Evolutionary conservation across 2,888 invertebrate species (phyloP).

Genomic region (Eristalinus sepulchralis): DNA sequence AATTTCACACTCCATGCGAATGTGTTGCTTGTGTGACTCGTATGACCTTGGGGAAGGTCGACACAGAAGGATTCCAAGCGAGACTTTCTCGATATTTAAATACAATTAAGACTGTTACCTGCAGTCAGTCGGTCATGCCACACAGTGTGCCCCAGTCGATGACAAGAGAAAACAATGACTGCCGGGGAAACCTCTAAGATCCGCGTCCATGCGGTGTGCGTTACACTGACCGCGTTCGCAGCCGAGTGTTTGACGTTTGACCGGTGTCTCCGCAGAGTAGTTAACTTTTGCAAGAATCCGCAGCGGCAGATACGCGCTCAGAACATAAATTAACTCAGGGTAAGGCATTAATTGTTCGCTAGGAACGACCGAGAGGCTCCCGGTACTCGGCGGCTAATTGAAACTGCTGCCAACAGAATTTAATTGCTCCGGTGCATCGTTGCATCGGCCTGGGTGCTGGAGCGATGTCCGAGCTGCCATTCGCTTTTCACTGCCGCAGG

Average conservation of each 20-base stretch:
- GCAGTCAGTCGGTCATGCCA: background rate
- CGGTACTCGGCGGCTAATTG: conserved; percentile 48
- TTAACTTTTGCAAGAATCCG: conserved; percentile 48
- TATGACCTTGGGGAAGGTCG: background rate
- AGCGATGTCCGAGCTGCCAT: background rate
- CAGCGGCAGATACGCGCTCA: conserved; percentile 5
- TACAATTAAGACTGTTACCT: background rate
- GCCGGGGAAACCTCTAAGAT: conserved; percentile 12
- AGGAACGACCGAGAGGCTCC: background rate
- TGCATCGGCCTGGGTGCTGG: background rate
- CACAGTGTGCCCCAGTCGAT: conserved; percentile 16
- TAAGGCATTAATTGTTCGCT: conserved; percentile 59
- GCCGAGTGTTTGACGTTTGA: background rate
- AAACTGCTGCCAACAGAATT: conserved; percentile 7
- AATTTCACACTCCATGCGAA: background rate
- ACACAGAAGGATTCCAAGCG: background rate
- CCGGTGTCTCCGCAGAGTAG: conserved; percentile 2
- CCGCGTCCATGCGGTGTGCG: conserved; percentile 62
- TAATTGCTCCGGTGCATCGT: background rate
- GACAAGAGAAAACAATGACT: conserved; percentile 12
- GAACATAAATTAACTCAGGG: conserved; percentile 59
- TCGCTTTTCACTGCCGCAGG: conserved; percentile 16
- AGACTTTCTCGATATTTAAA: background rate
- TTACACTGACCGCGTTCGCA: conserved; percentile 63
- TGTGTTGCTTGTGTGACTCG: background rate